These are phyloP conservation scores for Osmoderma eremita DNA, from an alignment of 2,888 invertebrate genomes.

Conservation along the genomic window DNA sequence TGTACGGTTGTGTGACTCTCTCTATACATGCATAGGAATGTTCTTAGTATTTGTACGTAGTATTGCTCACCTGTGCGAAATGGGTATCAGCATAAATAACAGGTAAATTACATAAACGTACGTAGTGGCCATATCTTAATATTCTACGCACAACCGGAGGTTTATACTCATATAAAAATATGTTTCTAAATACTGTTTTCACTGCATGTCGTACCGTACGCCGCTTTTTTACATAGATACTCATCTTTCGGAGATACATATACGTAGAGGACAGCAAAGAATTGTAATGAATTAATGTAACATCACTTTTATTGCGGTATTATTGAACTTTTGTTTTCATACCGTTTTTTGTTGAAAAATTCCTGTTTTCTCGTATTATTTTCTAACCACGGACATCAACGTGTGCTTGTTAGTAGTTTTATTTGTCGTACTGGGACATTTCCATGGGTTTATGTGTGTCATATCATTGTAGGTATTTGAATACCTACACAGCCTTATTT, in stretches of 20 bases:
- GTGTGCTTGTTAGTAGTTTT: too few species aligned
- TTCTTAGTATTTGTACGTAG: neutral
- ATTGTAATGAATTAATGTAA: conserved; percentile 37
- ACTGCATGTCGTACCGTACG: conserved; percentile 33
- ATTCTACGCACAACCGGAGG: conserved; percentile 29
- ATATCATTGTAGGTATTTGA: too few species aligned
- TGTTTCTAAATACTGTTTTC: conserved; percentile 37
- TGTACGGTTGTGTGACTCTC: neutral
- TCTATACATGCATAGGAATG: neutral
- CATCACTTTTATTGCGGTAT: conserved; percentile 32
- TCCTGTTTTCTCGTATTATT: conserved; percentile 11
- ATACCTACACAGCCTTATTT: too few species aligned
- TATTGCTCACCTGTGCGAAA: conserved; percentile 29
- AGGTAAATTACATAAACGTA: conserved; percentile 30
- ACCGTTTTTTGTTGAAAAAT: conserved; percentile 1
- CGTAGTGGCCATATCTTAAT: conserved; percentile 22
- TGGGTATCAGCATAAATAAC: conserved; percentile 27
- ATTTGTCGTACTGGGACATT: too few species aligned
- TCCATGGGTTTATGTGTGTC: too few species aligned
- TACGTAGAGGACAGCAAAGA: conserved; percentile 29
- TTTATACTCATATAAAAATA: conserved; percentile 33
- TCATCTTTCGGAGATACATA: conserved; percentile 32
- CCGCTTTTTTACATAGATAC: conserved; percentile 35
- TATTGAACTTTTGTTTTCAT: conserved; percentile 31
- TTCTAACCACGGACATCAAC: conserved; percentile 6